These are phyloP conservation scores for Hetaerina titia DNA, from an alignment of 2,888 invertebrate genomes.

Conservation along the genomic window DNA sequence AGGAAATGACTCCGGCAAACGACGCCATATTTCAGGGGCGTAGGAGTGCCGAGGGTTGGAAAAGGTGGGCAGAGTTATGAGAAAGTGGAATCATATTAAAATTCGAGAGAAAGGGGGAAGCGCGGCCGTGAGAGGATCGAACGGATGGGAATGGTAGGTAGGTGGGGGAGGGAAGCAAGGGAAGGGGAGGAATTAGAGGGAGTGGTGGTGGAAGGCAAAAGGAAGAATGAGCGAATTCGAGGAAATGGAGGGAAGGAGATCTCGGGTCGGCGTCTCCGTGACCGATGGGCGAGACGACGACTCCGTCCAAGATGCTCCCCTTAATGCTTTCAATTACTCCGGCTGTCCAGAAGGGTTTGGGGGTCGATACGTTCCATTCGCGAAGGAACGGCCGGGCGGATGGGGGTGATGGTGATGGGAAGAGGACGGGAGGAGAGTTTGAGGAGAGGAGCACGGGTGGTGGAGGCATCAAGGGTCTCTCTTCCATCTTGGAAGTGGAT, in stretches of 20 bases:
- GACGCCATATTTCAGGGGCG: background rate
- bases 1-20: background rate
- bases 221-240: background rate
- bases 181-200: background rate
- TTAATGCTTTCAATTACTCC: constrained; percentile 65
- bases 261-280: constrained; percentile 37
- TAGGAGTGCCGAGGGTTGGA: background rate
- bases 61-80: background rate
- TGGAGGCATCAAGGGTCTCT: too few species aligned
- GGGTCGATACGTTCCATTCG: constrained; percentile 50
- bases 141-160: background rate
- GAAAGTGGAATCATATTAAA: constrained; percentile 22
- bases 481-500: too few species aligned
- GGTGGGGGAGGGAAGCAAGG: background rate
- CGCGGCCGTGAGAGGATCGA: background rate
- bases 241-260: constrained; percentile 26
- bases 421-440: background rate
- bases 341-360: constrained; percentile 57
- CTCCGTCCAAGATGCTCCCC: constrained; percentile 34
- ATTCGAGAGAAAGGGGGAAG: background rate
- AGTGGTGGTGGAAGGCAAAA: background rate
- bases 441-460: background rate
- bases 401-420: background rate
- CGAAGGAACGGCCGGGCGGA: background rate
- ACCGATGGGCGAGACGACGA: constrained; percentile 53